A percentile compares a stretch with the other conserved stretches of the same genome.
Evolutionary conservation across 2,113 vertebrate species (phyloP).

Genomic region (rat (Rattus norvegicus)): GRCr8 NC_086020.1:115264001-115264500

Average conservation of each 20-base stretch:
- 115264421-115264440: constrained; percentile 4
- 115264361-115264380: neutral
- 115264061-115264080: neutral
- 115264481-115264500: neutral
- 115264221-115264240: neutral
- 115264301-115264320: neutral
- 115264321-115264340: neutral
- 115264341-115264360: neutral
- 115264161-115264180: neutral
- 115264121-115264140: too few species aligned
- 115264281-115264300: neutral
- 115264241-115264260: neutral
- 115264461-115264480: neutral
- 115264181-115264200: too few species aligned
- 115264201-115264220: neutral
- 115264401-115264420: neutral
- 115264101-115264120: neutral
- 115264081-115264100: neutral
- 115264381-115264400: neutral
- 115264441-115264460: neutral
- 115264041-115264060: neutral
- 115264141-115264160: too few species aligned
- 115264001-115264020: neutral
- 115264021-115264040: neutral
- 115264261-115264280: neutral